phyloP scores from a whole-genome alignment of 2,113 vertebrate genomes.

The Ginglymostoma cirratum region DNA sequence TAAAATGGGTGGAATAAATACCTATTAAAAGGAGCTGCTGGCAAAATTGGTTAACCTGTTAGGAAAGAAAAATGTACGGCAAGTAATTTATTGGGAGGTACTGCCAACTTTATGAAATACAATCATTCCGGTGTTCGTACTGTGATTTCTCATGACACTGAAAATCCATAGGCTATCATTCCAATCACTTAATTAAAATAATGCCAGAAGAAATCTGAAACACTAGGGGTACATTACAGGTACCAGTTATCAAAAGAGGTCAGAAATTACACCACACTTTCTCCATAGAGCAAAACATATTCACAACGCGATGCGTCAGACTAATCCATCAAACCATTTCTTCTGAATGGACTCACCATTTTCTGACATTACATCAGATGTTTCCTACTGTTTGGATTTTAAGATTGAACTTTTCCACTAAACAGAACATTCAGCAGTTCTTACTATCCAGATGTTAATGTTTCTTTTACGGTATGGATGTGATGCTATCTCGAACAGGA shows the following conservation, averaged over 20 bases:
- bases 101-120: background rate
- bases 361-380: background rate
- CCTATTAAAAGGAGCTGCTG: background rate
- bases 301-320: background rate
- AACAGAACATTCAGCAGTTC: background rate
- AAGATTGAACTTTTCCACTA: background rate
- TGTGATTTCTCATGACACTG: background rate
- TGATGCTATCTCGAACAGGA: conserved; percentile 11
- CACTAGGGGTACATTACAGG: background rate
- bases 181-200: background rate
- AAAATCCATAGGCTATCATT: background rate
- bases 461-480: conserved; percentile 10
- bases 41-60: background rate
- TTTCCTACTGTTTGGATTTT: background rate
- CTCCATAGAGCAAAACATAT: background rate
- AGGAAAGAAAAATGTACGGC: background rate
- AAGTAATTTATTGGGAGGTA: background rate
- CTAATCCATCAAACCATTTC: background rate
- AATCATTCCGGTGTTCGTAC: background rate
- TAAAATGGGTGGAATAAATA: background rate
- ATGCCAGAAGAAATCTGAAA: background rate
- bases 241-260: background rate
- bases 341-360: background rate
- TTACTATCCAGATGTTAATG: background rate
- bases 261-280: too few species aligned